Evolutionary conservation across 2,888 invertebrate genomes (phyloP).

Genomic region (Syrista parreyssii): DNA sequence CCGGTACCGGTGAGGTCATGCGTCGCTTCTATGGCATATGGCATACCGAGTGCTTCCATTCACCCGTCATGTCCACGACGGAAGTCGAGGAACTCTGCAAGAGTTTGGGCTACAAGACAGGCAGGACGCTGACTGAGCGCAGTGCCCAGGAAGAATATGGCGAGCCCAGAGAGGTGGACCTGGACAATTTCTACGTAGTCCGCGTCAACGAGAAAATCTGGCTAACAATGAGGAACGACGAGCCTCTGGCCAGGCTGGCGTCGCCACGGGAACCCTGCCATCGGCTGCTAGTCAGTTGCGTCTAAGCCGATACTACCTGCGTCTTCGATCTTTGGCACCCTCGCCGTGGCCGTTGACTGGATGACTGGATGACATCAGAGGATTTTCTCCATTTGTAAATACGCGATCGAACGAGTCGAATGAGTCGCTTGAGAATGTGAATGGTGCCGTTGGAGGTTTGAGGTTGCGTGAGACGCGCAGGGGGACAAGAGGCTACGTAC

Average conservation of each 20-base stretch:
- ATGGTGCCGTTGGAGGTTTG: constrained; percentile 41
- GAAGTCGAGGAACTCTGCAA: constrained; percentile 73
- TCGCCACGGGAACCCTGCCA: constrained; percentile 41
- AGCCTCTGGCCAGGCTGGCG: constrained; percentile 39
- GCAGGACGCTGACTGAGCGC: constrained; percentile 49
- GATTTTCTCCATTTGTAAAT: not conserved
- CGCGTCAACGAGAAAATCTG: constrained; percentile 42
- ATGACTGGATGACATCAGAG: not conserved
- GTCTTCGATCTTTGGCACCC: not conserved
- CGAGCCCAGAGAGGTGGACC: constrained; percentile 4
- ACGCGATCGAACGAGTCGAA: constrained; percentile 23
- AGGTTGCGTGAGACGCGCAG: constrained; percentile 21
- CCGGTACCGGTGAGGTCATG: constrained; percentile 76
- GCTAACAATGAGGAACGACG: constrained; percentile 42
- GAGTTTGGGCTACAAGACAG: constrained; percentile 72
- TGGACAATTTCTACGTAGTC: constrained; percentile 48
- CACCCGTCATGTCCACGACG: constrained; percentile 26
- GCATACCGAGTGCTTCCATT: constrained; percentile 77
- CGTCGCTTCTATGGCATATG: constrained; percentile 76
- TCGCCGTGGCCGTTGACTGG: not conserved
- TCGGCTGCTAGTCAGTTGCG: constrained; percentile 43
- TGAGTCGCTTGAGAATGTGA: constrained; percentile 59
- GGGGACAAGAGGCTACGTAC: constrained; percentile 21
- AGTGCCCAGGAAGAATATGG: constrained; percentile 9
- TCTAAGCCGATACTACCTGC: not conserved